Evolutionary conservation across 2,113 vertebrate genomes (phyloP), one percentile per base, ranked within the genome.

Genomic region (Astur gentilis): DNA sequence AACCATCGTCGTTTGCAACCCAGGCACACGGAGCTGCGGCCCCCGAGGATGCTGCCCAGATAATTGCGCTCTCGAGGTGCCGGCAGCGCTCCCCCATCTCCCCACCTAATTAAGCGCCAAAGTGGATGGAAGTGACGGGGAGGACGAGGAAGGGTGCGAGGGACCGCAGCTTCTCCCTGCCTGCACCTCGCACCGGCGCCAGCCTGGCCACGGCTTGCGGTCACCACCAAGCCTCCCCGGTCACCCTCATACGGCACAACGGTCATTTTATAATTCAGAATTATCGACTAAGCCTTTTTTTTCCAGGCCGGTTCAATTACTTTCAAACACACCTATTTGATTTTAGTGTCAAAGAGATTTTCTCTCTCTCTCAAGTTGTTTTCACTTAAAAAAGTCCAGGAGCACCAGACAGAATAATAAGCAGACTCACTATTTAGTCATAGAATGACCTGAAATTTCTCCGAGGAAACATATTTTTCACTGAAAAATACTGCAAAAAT

Each of bases 371-470:
- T 89, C 75, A 72, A 90, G 86, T 80, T 81, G 85, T 73, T 91
- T 95, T 94, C 77, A 83, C 67, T 73, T 57, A 92, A 84, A 66
- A 80, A 45, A 86, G 65, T 93, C 50, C 70, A 77, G 83, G 34
- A 61, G 88, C 50, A 77, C 22, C 82, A 62, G 62, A 9, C 64
- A 70, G 94, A 95, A 90, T 90, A 92, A 90, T 70, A 86, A 93
- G 45, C 76, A 96, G 91, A 32, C 9, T 83, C 58, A 58, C 91
- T 77, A n/a, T 64, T 89, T 92, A 92, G 96, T 66, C 80, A 73
- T 5, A 80, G 80, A 93, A 81, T 32, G 71, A 89, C 80, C 93
- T 54, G 83, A 93, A 95, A 89, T 95, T 95, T 89, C 94, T 92
- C 95, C 1, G 17, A 92, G 85, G 83, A 78, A 85, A 92, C 31